A percentile compares a stretch with the other conserved stretches of the same genome.
Evolutionary conservation across 2,113 vertebrate species (phyloP).

Genomic region (Melanotaenia duboulayi): DNA sequence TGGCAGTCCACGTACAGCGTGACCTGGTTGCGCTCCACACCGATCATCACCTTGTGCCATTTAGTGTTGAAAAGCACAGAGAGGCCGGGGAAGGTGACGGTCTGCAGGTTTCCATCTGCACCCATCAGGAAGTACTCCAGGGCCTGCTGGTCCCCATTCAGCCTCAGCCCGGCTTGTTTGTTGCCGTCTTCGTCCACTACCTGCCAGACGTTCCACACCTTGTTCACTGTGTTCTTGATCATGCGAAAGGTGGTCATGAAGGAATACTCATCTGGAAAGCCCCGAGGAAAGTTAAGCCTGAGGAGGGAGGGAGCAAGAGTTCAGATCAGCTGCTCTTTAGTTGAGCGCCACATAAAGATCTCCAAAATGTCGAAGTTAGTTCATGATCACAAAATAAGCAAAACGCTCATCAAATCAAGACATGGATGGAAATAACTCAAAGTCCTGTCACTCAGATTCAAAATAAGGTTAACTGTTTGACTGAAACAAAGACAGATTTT

Average conservation of each 20-base stretch:
- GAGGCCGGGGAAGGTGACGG: slow-evolving; percentile 82
- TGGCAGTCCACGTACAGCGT: slow-evolving; percentile 86
- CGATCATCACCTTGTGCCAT: slow-evolving; percentile 88
- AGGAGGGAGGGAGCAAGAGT: neutral
- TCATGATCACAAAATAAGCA: slow-evolving; percentile 22
- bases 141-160: slow-evolving; percentile 85
- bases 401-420: slow-evolving; percentile 17
- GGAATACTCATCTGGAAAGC: slow-evolving; percentile 86
- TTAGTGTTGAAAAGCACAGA: slow-evolving; percentile 86
- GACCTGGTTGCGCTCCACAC: slow-evolving; percentile 82
- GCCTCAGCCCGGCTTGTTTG: slow-evolving; percentile 83
- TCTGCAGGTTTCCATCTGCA: slow-evolving; percentile 82
- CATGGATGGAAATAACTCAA: slow-evolving; percentile 40
- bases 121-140: slow-evolving; percentile 86
- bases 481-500: slow-evolving; percentile 23
- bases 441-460: slow-evolving; percentile 27
- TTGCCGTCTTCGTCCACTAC: slow-evolving; percentile 82
- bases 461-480: slow-evolving; percentile 29
- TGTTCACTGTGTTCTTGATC: slow-evolving; percentile 85
- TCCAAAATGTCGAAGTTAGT: slow-evolving; percentile 13
- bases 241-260: slow-evolving; percentile 87
- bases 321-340: neutral
- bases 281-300: slow-evolving; percentile 84
- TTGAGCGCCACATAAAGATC: neutral
- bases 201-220: slow-evolving; percentile 88